Conservation (phyloP, 2,797 vertebrate species). For the Setipinna tenuifilis region DNA sequence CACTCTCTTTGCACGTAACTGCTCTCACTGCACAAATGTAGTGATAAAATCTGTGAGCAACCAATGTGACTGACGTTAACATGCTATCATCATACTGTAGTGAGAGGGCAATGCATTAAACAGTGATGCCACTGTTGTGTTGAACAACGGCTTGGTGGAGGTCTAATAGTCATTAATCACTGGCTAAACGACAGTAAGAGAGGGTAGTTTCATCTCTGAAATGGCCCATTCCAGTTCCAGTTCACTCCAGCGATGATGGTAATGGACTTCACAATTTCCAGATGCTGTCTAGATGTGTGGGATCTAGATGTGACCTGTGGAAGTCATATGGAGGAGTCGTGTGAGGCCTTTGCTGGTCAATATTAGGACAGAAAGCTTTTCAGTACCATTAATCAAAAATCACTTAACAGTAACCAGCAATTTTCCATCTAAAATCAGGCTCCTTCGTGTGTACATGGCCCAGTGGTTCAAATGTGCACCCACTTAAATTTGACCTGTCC, state of each 20-base stretch:
- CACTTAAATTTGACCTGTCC: background rate
- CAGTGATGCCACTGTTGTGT: background rate
- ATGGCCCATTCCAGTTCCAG: conserved; percentile 35
- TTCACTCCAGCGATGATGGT: conserved; percentile 31
- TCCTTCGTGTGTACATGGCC: background rate
- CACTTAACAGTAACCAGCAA: background rate
- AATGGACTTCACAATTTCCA: conserved; percentile 6
- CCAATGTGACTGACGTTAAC: background rate
- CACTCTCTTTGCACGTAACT: background rate
- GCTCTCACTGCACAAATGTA: background rate
- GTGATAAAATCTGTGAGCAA: background rate
- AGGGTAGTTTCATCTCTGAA: conserved; percentile 19
- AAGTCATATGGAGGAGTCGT: background rate
- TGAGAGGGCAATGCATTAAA: background rate
- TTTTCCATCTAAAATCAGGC: background rate
- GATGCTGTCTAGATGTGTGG: conserved; percentile 16
- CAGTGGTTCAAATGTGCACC: background rate
- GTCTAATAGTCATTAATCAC: conserved; percentile 33
- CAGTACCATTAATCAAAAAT: background rate
- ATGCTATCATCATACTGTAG: background rate
- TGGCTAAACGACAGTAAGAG: conserved; percentile 27
- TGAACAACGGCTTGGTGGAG: background rate
- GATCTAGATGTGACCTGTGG: background rate
- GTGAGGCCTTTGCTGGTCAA: conserved; percentile 1
- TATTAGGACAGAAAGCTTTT: background rate